Conservation (phyloP, 2,888 invertebrate species). For the Parnassius apollo region DNA sequence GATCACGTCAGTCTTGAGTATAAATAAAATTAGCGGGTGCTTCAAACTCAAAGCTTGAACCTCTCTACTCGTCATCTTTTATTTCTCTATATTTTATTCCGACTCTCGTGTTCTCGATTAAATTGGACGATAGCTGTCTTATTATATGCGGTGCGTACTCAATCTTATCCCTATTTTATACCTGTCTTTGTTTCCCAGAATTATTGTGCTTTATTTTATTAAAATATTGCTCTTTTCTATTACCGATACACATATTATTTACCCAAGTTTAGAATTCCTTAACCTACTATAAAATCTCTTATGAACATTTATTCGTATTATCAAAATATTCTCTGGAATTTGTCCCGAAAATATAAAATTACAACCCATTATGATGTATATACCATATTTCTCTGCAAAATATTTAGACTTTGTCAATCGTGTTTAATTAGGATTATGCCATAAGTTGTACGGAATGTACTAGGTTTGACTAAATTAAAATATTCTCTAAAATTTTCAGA, state of each 20-base stretch:
- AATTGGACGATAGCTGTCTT: conserved; percentile 41
- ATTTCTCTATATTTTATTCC: conserved; percentile 40
- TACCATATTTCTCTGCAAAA: no score
- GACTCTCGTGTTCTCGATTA: conserved; percentile 41
- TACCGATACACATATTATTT: conserved; percentile 5
- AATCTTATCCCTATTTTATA: conserved; percentile 31
- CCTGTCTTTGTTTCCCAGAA: conserved; percentile 15
- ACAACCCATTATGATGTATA: no score
- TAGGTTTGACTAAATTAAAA: no score
- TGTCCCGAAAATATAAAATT: no score
- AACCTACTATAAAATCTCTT: no score
- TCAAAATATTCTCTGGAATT: no score
- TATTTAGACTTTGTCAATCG: no score
- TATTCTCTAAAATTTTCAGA: no score
- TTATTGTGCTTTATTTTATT: conserved; percentile 6
- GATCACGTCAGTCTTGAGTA: conserved; percentile 29
- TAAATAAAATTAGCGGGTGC: conserved; percentile 37
- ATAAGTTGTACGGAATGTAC: no score
- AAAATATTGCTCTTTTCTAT: conserved; percentile 4
- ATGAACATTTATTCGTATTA: no score
- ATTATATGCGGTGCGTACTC: conserved; percentile 34
- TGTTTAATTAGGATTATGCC: no score
- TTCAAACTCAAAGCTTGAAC: conserved; percentile 35
- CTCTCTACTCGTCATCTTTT: conserved; percentile 44
- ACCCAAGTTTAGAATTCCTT: neutral